phyloP scores from a whole-genome alignment of 2,888 invertebrate genomes.

The Timema cristinae region DNA sequence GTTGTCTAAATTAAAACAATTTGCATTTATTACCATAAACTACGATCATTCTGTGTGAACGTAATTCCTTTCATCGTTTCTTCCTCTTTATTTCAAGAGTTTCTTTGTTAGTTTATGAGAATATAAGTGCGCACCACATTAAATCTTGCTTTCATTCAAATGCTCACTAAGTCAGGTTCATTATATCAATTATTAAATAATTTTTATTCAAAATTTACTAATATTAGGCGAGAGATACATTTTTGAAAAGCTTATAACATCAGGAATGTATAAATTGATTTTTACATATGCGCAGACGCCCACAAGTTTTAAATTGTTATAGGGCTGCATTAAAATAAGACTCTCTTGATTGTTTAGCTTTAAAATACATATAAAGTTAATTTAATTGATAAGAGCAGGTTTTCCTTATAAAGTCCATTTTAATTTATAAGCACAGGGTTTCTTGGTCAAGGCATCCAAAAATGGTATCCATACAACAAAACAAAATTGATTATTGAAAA shows the following conservation, averaged over 20 bases:
- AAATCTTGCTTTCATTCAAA: no score
- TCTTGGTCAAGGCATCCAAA: background rate
- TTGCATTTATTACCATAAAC: no score
- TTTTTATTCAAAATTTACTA: background rate
- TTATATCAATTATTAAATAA: background rate
- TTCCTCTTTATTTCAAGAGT: no score
- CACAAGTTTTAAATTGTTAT: background rate
- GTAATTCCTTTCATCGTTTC: no score
- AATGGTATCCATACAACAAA: background rate
- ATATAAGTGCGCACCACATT: no score
- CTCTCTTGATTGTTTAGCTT: background rate
- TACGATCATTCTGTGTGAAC: no score
- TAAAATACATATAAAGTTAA: background rate
- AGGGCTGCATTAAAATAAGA: background rate
- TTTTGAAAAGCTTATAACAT: constrained; percentile 5
- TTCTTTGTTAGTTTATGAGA: no score
- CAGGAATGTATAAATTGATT: background rate
- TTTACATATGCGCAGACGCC: background rate
- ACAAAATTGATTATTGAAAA: no score
- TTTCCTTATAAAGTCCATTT: background rate
- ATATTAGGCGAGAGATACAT: background rate
- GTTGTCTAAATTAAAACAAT: no score
- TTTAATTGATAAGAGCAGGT: background rate
- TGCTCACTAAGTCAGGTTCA: no score
- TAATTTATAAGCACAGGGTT: background rate